Conservation (phyloP, 2,797 vertebrate species). For the Anguilla megastoma region DNA sequence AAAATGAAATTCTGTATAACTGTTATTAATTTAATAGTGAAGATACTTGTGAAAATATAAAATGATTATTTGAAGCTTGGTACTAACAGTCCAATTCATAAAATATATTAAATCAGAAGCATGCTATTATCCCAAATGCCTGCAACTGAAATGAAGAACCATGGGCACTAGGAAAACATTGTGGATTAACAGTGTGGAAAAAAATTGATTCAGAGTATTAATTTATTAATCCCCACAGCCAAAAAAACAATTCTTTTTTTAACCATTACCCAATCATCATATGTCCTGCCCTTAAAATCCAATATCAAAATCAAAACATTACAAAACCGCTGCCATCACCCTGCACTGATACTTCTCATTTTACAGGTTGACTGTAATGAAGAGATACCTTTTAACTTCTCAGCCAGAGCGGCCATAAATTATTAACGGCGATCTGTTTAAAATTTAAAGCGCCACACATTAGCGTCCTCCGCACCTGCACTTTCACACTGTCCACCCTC, state of each 20-base stretch:
- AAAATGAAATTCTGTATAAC: background rate
- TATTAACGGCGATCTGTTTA: conserved; percentile 78
- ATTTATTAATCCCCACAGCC: background rate
- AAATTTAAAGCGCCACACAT: conserved; percentile 83
- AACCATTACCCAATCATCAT: background rate
- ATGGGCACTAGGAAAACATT: background rate
- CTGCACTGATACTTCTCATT: conserved; percentile 41
- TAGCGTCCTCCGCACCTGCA: conserved; percentile 77
- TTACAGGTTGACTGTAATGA: conserved; percentile 67
- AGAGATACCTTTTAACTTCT: conserved; percentile 80
- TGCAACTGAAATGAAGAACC: background rate
- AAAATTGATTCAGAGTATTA: background rate
- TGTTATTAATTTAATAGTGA: background rate
- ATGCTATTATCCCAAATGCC: background rate
- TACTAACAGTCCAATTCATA: conserved; percentile 5
- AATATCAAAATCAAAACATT: conserved; percentile 24
- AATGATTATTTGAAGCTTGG: background rate
- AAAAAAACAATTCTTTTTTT: background rate
- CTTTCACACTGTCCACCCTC: conserved; percentile 73
- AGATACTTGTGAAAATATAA: background rate
- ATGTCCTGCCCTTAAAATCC: background rate
- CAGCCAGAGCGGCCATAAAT: conserved; percentile 77
- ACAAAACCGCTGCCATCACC: background rate
- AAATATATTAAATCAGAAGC: background rate
- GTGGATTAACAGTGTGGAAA: background rate